These are phyloP conservation scores for Callyntrura guangdongensis DNA, from an alignment of 2,888 invertebrate species.

Conservation along the genomic window DNA sequence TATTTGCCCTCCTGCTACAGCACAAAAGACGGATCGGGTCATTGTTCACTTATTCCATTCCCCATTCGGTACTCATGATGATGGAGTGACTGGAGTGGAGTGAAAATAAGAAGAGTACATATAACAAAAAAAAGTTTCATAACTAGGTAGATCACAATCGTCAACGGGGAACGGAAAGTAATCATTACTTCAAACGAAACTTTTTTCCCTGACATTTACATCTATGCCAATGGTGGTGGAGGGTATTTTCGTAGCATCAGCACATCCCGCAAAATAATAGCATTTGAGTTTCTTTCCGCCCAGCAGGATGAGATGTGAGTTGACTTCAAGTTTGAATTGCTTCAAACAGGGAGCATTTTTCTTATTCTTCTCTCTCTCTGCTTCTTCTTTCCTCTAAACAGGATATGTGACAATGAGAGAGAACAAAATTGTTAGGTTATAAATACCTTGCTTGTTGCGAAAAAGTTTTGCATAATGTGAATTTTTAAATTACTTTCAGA, in stretches of 20 bases:
- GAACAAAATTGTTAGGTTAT: not conserved
- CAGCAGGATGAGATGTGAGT: not conserved
- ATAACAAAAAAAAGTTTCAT: too few species aligned
- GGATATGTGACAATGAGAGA: not conserved
- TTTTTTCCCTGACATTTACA: too few species aligned
- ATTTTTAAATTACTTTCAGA: conserved; percentile 28
- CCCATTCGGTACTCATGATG: too few species aligned
- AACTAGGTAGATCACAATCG: too few species aligned
- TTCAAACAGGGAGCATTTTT: not conserved
- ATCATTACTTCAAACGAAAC: too few species aligned
- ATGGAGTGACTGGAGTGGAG: too few species aligned
- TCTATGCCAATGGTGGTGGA: too few species aligned
- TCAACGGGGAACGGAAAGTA: too few species aligned
- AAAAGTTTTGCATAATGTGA: conserved; percentile 14
- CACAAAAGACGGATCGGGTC: not conserved
- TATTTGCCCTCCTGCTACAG: not conserved
- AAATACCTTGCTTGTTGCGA: conserved; percentile 1
- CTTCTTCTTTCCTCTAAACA: not conserved
- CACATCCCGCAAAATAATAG: not conserved
- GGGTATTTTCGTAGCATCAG: not conserved
- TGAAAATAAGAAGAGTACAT: too few species aligned
- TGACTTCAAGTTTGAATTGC: not conserved
- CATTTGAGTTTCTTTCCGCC: not conserved
- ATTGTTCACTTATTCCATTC: conserved; percentile 25
- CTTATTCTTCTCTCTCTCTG: not conserved